These are phyloP conservation scores for Epinotia ramella DNA, from an alignment of 2,888 invertebrate genomes.

Conservation along the genomic window DNA sequence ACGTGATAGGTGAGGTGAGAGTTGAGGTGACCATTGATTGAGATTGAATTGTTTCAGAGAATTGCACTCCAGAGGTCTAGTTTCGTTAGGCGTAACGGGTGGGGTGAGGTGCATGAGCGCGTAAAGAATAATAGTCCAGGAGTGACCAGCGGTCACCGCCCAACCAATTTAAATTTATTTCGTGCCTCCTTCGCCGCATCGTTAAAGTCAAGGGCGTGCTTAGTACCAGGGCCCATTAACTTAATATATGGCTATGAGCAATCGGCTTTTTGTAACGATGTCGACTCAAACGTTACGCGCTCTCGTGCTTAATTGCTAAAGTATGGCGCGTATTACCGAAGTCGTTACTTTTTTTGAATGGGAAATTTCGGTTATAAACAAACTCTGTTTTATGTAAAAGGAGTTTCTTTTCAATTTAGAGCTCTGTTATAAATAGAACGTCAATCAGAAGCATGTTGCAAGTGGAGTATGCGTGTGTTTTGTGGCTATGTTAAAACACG, in stretches of 20 bases:
- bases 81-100: too few species aligned
- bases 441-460: constrained; percentile 1
- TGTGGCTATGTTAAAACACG: neutral
- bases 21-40: too few species aligned
- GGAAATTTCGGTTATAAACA: constrained; percentile 21
- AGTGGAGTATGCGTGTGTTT: neutral
- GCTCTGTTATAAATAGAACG: neutral
- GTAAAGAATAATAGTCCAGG: neutral
- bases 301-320: constrained; percentile 64
- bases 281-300: constrained; percentile 60
- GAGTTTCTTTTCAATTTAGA: constrained; percentile 25
- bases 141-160: constrained; percentile 49
- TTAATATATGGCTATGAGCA: constrained; percentile 74
- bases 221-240: constrained; percentile 71
- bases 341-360: constrained; percentile 58
- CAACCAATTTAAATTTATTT: constrained; percentile 77
- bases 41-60: too few species aligned
- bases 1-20: too few species aligned
- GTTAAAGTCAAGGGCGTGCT: constrained; percentile 76
- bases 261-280: constrained; percentile 70
- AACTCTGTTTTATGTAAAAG: constrained; percentile 16
- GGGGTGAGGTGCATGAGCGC: too few species aligned
- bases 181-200: constrained; percentile 67
- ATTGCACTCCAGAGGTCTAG: too few species aligned
- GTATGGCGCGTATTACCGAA: constrained; percentile 64